phyloP scores from a whole-genome alignment of 1,140 invertebrate genomes.

The Diorhabda elongata region DNA sequence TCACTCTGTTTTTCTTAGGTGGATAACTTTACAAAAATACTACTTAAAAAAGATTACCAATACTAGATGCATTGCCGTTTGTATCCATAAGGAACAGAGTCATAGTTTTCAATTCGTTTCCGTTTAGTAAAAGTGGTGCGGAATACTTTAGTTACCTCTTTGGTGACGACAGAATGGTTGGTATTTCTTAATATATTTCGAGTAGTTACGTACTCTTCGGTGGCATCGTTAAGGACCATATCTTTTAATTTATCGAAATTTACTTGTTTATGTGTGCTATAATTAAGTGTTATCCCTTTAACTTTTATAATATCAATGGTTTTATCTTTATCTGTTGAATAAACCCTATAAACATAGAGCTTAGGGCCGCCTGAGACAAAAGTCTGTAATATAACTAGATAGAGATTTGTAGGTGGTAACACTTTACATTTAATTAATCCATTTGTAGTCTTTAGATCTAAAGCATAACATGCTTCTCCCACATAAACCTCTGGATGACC shows the following conservation, averaged over 20 bases:
- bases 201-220: constrained; percentile 5
- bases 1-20: not conserved
- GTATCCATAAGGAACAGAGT: constrained; percentile 7
- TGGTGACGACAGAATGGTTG: not conserved
- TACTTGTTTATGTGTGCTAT: constrained; percentile 9
- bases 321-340: not conserved
- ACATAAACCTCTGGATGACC: constrained; percentile 38
- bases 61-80: not conserved
- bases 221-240: constrained; percentile 7
- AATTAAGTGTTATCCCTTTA: constrained; percentile 17
- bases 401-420: constrained; percentile 39
- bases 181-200: constrained; percentile 8
- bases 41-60: not conserved
- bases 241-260: constrained; percentile 17
- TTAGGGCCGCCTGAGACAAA: constrained; percentile 29
- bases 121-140: constrained; percentile 10
- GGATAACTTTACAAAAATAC: not conserved
- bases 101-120: constrained; percentile 3
- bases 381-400: constrained; percentile 5
- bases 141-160: constrained; percentile 7
- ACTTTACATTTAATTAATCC: constrained; percentile 39
- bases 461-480: constrained; percentile 8
- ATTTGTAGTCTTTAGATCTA: constrained; percentile 20
- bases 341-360: constrained; percentile 19
- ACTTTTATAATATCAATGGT: constrained; percentile 14